Percentiles rank a stretch among this genome's conserved stretches.
These are phyloP conservation scores for Ochropacha duplaris DNA, from an alignment of 2,888 invertebrate genomes.

Conservation along the genomic window DNA sequence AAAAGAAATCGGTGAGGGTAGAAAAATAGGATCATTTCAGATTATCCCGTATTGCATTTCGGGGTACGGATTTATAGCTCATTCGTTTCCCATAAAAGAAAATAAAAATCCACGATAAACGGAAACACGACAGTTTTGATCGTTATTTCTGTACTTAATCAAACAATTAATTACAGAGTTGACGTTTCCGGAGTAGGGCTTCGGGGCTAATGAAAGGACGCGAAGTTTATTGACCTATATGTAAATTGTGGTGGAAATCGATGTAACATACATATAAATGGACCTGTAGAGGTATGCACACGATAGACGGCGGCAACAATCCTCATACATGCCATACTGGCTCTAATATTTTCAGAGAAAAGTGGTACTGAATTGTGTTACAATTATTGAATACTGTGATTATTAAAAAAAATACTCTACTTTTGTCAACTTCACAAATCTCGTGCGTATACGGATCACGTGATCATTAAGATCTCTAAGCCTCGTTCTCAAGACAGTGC, in stretches of 20 bases:
- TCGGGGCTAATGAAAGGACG: slow-evolving; percentile 19
- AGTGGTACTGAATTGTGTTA: background rate
- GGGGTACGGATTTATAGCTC: slow-evolving; percentile 1
- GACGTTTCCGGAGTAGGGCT: slow-evolving; percentile 17
- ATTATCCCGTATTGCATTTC: slow-evolving; percentile 9
- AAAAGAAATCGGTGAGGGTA: background rate
- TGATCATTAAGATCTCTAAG: slow-evolving; percentile 62
- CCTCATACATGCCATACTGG: background rate
- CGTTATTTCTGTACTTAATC: slow-evolving; percentile 11
- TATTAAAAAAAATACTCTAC: too few species aligned
- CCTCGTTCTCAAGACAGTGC: slow-evolving; percentile 49
- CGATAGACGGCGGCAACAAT: background rate
- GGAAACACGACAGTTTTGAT: slow-evolving; percentile 20
- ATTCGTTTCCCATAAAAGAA: slow-evolving; percentile 3
- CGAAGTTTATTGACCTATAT: slow-evolving; percentile 24
- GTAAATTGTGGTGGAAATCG: slow-evolving; percentile 3
- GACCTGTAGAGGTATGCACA: background rate
- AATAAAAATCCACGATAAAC: slow-evolving; percentile 14
- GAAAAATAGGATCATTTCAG: slow-evolving; percentile 8
- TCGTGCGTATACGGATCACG: slow-evolving; percentile 57
- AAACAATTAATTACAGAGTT: slow-evolving; percentile 17
- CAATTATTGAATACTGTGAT: background rate
- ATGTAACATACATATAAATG: slow-evolving; percentile 16
- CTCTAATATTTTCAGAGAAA: background rate
- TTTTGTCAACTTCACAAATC: slow-evolving; percentile 50